Conservation (phyloP, 2,113 vertebrate species). For the Gasterosteus nipponicus region DNA sequence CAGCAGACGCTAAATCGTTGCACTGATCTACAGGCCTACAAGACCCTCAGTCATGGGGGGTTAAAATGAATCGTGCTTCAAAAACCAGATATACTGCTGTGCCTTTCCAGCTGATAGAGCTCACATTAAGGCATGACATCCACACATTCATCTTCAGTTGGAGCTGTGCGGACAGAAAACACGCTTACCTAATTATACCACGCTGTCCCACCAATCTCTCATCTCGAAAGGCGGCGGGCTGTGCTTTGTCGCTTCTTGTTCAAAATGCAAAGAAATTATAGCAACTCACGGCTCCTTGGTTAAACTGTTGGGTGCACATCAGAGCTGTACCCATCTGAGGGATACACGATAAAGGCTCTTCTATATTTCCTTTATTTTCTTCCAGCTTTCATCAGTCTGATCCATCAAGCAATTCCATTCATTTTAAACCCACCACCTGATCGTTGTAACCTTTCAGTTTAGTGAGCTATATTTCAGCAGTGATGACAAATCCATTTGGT, state of each 20-base stretch:
- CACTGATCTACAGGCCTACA: slow-evolving; percentile 3
- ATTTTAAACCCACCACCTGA: neutral
- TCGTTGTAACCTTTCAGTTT: neutral
- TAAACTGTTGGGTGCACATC: neutral
- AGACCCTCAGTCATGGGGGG: slow-evolving; percentile 30
- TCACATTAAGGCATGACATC: slow-evolving; percentile 33
- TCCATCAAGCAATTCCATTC: neutral
- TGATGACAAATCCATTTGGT: slow-evolving; percentile 1
- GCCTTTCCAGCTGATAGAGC: slow-evolving; percentile 8
- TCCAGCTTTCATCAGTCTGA: neutral
- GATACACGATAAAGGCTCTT: neutral
- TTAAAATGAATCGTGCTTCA: slow-evolving; percentile 31
- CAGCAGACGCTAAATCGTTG: slow-evolving; percentile 25
- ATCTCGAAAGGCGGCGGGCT: neutral
- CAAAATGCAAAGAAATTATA: neutral
- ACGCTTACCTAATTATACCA: neutral
- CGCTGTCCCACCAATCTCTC: neutral
- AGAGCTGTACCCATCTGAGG: neutral
- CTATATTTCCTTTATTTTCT: neutral
- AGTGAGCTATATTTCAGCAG: neutral
- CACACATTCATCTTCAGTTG: slow-evolving; percentile 18
- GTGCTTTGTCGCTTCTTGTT: neutral
- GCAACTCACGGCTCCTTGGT: neutral
- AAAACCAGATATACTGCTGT: neutral
- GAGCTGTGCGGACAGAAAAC: slow-evolving; percentile 24